A percentile compares a stretch with the other conserved stretches of the same genome.
Conservation (phyloP, 30 jellyfish, hydroid and myxozoan species). For the Aurelia sp. region DNA sequence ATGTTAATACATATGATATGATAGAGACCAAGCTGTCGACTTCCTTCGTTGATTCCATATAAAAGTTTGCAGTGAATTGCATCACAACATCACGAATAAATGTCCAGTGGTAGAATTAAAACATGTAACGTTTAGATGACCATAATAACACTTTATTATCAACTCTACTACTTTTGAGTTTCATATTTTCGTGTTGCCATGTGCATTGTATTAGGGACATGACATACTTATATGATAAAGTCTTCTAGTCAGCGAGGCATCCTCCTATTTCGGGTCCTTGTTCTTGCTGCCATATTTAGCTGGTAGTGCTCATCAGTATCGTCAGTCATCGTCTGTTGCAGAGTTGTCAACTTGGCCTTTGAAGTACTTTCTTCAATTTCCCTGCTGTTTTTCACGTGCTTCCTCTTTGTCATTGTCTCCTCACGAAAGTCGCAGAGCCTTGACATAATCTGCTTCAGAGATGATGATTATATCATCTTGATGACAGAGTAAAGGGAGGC, state of each 20-base stretch:
- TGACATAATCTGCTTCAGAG: constrained; percentile 1
- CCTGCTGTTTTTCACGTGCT: neutral
- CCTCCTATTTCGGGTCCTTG: constrained; percentile 7
- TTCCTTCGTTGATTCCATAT: too few species aligned
- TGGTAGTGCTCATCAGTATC: neutral
- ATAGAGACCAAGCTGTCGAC: too few species aligned
- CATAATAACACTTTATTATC: too few species aligned
- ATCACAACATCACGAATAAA: too few species aligned
- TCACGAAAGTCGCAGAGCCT: constrained; percentile 18
- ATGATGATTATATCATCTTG: constrained; percentile 10
- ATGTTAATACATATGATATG: too few species aligned
- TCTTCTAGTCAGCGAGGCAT: neutral
- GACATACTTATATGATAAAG: neutral
- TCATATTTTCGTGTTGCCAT: neutral
- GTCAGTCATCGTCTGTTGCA: constrained; percentile 83
- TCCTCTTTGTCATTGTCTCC: constrained; percentile 19
- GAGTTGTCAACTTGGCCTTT: constrained; percentile 5
- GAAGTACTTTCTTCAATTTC: constrained; percentile 2
- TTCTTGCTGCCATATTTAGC: constrained; percentile 7
- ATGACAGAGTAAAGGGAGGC: neutral
- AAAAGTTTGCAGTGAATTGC: too few species aligned
- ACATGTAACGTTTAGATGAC: too few species aligned
- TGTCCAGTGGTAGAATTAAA: too few species aligned
- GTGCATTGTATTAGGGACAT: neutral
- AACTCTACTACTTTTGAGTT: neutral